phyloP scores from a whole-genome alignment of 2,113 vertebrate genomes.

The Corythornis cristatus region DNA sequence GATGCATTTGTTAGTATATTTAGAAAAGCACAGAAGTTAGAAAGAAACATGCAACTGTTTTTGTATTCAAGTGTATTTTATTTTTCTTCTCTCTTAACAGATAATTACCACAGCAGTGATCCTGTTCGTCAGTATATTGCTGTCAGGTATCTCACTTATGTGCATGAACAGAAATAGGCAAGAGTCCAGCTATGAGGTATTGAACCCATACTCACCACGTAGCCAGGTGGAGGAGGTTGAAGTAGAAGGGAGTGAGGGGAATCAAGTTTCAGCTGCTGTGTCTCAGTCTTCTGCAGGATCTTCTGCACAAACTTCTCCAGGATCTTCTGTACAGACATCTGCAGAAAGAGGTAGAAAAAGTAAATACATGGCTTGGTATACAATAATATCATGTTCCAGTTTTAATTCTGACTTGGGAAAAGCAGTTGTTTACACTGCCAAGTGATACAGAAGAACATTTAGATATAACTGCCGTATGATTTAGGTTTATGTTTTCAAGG shows the following conservation, averaged over 20 bases:
- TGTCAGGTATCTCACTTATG: constrained; percentile 86
- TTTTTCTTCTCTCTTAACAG: constrained; percentile 69
- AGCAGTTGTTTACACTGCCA: not conserved
- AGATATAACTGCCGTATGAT: not conserved
- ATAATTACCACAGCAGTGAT: constrained; percentile 86
- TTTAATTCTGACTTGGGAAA: not conserved
- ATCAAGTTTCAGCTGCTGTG: not conserved
- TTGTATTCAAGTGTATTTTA: not conserved
- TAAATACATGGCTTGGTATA: not conserved
- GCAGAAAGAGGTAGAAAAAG: constrained; percentile 75
- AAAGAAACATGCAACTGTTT: not conserved
- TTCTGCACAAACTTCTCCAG: not conserved
- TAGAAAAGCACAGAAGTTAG: not conserved
- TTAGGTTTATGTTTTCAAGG: not conserved
- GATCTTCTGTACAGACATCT: constrained; percentile 9
- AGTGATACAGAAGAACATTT: not conserved
- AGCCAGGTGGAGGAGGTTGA: constrained; percentile 64
- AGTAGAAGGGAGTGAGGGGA: constrained; percentile 65
- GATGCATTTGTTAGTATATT: not conserved
- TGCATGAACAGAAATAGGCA: constrained; percentile 87
- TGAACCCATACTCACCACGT: constrained; percentile 71
- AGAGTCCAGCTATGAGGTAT: constrained; percentile 75
- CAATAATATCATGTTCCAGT: not conserved
- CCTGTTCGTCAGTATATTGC: constrained; percentile 81
- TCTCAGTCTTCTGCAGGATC: constrained; percentile 13